A percentile compares a stretch with the other conserved stretches of the same genome.
phyloP scores from a whole-genome alignment of 2,113 vertebrate genomes.

The Bagarius yarrelli region DNA sequence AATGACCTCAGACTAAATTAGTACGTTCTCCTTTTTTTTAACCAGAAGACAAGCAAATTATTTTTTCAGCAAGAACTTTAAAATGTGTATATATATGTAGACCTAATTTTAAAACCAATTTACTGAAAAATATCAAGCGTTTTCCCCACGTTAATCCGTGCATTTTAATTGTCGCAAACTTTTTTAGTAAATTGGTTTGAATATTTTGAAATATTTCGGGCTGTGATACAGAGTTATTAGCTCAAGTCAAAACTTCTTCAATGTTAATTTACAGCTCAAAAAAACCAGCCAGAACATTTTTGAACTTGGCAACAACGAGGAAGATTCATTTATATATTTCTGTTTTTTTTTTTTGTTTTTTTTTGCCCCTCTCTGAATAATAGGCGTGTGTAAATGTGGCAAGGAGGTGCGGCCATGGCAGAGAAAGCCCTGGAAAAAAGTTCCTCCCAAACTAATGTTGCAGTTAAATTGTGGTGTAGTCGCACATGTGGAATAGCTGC shows the following conservation, averaged over 20 bases:
- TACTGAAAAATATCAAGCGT: too few relatives aligned
- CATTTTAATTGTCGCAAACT: too few relatives aligned
- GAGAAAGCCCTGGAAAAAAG: slow-evolving; percentile 37
- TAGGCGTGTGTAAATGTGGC: slow-evolving; percentile 46
- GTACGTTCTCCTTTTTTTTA: neutral
- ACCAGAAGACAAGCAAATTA: neutral
- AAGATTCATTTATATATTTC: slow-evolving; percentile 4
- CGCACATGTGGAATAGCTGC: slow-evolving; percentile 25
- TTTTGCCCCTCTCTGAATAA: slow-evolving; percentile 19
- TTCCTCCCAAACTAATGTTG: slow-evolving; percentile 50
- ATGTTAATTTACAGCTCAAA: neutral
- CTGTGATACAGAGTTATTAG: neutral
- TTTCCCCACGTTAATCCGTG: too few relatives aligned
- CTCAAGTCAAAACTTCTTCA: neutral
- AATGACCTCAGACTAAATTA: neutral
- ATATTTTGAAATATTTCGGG: too few relatives aligned
- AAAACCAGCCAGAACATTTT: neutral
- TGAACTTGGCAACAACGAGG: neutral
- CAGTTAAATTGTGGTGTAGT: slow-evolving; percentile 44
- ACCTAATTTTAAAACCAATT: too few relatives aligned
- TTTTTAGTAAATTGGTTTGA: too few relatives aligned
- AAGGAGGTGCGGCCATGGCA: slow-evolving; percentile 48
- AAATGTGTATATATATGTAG: too few relatives aligned
- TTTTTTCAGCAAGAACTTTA: neutral
- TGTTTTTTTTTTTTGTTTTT: neutral